Evolutionary conservation across 1,140 invertebrate species (phyloP).

Genomic region (Drosophila mauritiana): DNA sequence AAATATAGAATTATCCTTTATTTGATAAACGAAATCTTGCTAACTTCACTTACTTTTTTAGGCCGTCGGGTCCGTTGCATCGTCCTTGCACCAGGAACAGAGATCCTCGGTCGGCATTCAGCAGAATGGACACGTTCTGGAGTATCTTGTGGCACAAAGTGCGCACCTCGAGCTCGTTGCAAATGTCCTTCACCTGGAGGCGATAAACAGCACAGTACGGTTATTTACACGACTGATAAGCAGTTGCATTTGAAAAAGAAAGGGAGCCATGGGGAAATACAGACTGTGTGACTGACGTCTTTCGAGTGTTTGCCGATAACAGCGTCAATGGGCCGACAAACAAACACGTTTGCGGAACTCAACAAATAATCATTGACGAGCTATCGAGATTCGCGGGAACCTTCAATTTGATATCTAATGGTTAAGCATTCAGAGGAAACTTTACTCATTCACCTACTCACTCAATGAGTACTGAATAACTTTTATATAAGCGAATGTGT

Average conservation of each 20-base stretch:
- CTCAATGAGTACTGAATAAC: background rate
- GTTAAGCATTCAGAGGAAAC: constrained; percentile 16
- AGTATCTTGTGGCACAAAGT: constrained; percentile 98
- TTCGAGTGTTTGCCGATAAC: constrained; percentile 68
- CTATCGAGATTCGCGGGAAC: constrained; percentile 44
- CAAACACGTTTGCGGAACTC: constrained; percentile 41
- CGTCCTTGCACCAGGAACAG: constrained; percentile 96
- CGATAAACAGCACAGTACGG: background rate
- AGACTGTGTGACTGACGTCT: constrained; percentile 55
- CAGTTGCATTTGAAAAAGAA: constrained; percentile 10
- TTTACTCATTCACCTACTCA: background rate
- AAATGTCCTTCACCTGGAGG: constrained; percentile 95
- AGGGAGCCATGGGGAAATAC: constrained; percentile 13
- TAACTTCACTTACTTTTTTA: constrained; percentile 77
- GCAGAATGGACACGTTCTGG: constrained; percentile 96
- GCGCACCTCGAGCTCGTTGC: constrained; percentile 96
- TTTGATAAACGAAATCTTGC: no score
- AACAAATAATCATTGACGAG: constrained; percentile 30
- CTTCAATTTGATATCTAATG: constrained; percentile 23
- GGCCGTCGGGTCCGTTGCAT: constrained; percentile 83
- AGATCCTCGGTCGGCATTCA: constrained; percentile 96
- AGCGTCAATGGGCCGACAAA: constrained; percentile 59
- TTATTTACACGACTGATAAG: constrained; percentile 25
- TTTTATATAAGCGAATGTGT: background rate
- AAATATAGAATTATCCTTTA: no score